These are phyloP conservation scores for Linepithema humile DNA, from an alignment of 1,140 invertebrate genomes.

Conservation along the genomic window DNA sequence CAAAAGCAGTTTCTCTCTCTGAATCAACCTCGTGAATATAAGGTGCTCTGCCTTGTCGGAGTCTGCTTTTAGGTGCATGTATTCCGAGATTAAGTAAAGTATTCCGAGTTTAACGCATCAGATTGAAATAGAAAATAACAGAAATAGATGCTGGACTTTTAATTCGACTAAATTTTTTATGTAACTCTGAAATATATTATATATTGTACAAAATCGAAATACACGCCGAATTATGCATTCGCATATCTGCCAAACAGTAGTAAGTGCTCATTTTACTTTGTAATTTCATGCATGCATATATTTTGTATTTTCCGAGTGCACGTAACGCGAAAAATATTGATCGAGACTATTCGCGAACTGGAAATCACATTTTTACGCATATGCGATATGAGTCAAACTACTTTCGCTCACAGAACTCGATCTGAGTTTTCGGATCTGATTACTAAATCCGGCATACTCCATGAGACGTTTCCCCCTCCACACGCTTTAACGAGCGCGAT, in stretches of 20 bases:
- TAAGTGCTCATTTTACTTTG: neutral
- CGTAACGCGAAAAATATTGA: neutral
- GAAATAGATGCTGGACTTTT: neutral
- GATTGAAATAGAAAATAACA: neutral
- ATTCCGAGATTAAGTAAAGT: neutral
- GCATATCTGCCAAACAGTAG: no score
- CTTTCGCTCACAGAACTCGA: slow-evolving; percentile 25
- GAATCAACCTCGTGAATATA: slow-evolving; percentile 66
- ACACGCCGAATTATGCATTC: neutral
- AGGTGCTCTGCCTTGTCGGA: neutral
- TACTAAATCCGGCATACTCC: slow-evolving; percentile 37
- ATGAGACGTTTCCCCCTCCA: slow-evolving; percentile 4
- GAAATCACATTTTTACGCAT: neutral
- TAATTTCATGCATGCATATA: neutral
- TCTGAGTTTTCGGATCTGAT: slow-evolving; percentile 7
- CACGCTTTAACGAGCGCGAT: slow-evolving; percentile 9
- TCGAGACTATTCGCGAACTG: neutral
- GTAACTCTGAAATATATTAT: neutral
- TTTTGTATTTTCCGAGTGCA: neutral
- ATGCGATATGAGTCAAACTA: neutral
- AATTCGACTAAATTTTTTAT: neutral
- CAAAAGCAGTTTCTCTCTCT: slow-evolving; percentile 25
- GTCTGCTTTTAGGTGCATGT: slow-evolving; percentile 4
- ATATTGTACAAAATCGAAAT: neutral
- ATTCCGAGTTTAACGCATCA: no score